Percentiles rank a stretch among this genome's conserved stretches.
phyloP scores from a whole-genome alignment of 2,797 vertebrate genomes.

The Scleropages formosus region DNA sequence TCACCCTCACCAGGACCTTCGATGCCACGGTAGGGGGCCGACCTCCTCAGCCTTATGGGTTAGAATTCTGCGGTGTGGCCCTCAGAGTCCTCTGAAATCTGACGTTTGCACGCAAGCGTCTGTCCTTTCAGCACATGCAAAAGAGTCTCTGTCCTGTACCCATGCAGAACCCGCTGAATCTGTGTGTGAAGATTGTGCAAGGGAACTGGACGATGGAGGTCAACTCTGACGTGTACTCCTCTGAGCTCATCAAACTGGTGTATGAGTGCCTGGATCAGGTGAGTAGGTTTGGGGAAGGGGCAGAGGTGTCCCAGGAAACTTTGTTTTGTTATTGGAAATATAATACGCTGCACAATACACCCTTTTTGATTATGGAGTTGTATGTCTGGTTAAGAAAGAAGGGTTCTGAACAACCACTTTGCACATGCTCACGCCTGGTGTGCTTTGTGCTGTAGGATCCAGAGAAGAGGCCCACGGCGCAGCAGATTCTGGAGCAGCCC shows the following conservation, averaged over 20 bases:
- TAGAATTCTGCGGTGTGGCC: not conserved
- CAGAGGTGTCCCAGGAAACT: not conserved
- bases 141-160: slow-evolving; percentile 45
- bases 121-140: not conserved
- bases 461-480: slow-evolving; percentile 87
- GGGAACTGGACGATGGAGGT: slow-evolving; percentile 95
- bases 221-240: slow-evolving; percentile 81
- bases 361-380: too few species aligned
- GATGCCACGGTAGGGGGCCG: slow-evolving; percentile 87
- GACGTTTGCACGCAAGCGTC: not conserved
- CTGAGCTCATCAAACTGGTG: slow-evolving; percentile 84
- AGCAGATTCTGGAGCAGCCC: slow-evolving; percentile 82
- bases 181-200: slow-evolving; percentile 98
- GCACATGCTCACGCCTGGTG: slow-evolving; percentile 26
- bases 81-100: not conserved
- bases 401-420: not conserved
- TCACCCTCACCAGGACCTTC: slow-evolving; percentile 94
- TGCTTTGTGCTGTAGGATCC: slow-evolving; percentile 76
- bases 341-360: too few species aligned
- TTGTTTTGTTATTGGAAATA: too few species aligned
- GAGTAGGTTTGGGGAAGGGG: slow-evolving; percentile 40
- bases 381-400: too few species aligned
- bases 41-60: not conserved
- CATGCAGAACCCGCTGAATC: slow-evolving; percentile 88
- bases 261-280: slow-evolving; percentile 92